Evolutionary conservation across 53 echinoderm and acorn worm species (phyloP), one percentile per base, ranked within the genome.

Genomic region (Arbacia lixula): DNA sequence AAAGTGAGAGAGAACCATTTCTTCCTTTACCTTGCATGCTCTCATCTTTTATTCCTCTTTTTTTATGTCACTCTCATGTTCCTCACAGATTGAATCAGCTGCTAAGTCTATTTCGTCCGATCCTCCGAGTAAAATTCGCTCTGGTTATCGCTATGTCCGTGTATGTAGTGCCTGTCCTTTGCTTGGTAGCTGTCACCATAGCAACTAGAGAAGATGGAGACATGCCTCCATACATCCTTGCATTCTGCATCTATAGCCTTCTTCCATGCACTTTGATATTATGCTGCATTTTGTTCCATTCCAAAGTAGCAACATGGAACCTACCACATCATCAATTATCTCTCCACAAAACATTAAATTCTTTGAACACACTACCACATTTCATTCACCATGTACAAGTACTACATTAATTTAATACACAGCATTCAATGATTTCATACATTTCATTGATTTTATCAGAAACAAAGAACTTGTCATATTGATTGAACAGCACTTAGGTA

Each of bases 21-120:
- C n/a, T n/a, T n/a, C 24, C 39, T 24, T 19, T 60, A 57, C 49
- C 28, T 22, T 58, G 57, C 78, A 56, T 77, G 41, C 2, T 54
- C 25, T 75, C 14, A 37, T n/a, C 12, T 34, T 53, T 2, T 74
- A 51, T 34, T 74, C 22, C 34, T 29, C 49, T 34, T 69, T 12
- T 78, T 34, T 37, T 58, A 34, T 78, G 41, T 58, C n/a, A n/a
- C n/a, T n/a, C n/a, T n/a, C n/a, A n/a, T n/a, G n/a, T 78, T 49
- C 27, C 2, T 29, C 30, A 81, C 82, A 81, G 82, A 81, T 81
- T 63, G 82, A 81, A 52, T 81, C 82, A 10, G 82, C 82, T 30
- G 6, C 65, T 46, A 81, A 81, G 82, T 41, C 41, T 62, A 39
- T 81, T 46, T 5, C 46, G 64, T 34, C 82, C 30, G 31, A 62